phyloP scores from a whole-genome alignment of 2,113 vertebrate genomes.

The Odobenus rosmarus region DNA sequence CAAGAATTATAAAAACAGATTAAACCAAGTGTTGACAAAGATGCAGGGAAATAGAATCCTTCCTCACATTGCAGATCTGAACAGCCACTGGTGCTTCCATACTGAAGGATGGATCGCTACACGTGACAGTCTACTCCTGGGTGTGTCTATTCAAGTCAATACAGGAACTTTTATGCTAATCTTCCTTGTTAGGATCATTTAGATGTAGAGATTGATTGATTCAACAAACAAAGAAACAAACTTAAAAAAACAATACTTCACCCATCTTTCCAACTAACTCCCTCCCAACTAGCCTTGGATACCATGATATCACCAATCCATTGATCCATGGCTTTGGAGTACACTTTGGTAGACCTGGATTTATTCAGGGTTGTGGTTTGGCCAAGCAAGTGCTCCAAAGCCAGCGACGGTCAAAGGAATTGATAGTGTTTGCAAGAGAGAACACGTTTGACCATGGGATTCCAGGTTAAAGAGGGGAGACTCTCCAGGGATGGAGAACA shows the following conservation, averaged over 20 bases:
- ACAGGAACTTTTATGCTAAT: not conserved
- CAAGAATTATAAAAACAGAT: conserved; percentile 13
- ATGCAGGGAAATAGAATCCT: not conserved
- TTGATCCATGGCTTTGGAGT: not conserved
- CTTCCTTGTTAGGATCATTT: not conserved
- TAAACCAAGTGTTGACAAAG: not conserved
- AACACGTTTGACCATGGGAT: not conserved
- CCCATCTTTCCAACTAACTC: not conserved
- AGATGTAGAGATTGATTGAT: not conserved
- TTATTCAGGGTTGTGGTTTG: not conserved
- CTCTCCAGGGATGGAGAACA: not conserved
- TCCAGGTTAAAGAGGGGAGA: not conserved
- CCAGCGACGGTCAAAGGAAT: not conserved
- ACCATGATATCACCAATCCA: not conserved
- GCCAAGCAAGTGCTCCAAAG: not conserved
- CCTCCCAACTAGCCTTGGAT: not conserved
- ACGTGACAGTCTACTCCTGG: not conserved
- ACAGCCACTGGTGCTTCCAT: not conserved
- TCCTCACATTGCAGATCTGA: not conserved
- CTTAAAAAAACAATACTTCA: not conserved
- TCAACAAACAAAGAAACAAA: not conserved
- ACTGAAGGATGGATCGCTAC: not conserved
- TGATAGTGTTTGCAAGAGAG: not conserved
- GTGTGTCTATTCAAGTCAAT: not conserved
- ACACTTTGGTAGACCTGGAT: not conserved